A percentile compares a stretch with the other conserved stretches of the same genome.
Conservation (phyloP, 2,797 vertebrate genomes). For the Poeciliopsis infans region DNA sequence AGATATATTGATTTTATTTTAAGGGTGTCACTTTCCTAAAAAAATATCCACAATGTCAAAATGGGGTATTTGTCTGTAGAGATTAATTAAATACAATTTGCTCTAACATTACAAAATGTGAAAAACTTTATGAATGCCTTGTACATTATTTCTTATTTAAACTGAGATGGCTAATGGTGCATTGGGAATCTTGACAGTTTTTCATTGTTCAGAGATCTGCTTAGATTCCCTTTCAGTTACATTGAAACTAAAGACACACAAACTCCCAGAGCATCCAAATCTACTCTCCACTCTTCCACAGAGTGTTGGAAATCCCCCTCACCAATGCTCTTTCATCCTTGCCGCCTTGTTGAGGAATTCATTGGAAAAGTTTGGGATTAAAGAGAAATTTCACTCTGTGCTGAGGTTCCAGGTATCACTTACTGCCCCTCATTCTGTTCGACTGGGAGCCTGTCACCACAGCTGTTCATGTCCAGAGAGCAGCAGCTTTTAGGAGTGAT, state of each 20-base stretch:
- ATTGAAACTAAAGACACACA: background rate
- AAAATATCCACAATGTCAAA: too few species aligned
- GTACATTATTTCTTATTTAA: background rate
- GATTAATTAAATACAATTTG: too few species aligned
- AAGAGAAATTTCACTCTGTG: slow-evolving; percentile 6
- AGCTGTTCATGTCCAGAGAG: slow-evolving; percentile 31
- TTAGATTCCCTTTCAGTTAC: background rate
- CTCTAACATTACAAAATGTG: too few species aligned
- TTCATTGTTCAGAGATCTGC: background rate
- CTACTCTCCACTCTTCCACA: background rate
- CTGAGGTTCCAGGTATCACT: slow-evolving; percentile 26
- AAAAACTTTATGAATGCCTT: too few species aligned
- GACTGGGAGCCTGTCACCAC: slow-evolving; percentile 17
- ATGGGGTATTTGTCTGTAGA: too few species aligned
- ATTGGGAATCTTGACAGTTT: background rate
- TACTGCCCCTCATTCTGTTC: slow-evolving; percentile 18
- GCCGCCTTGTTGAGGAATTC: slow-evolving; percentile 8
- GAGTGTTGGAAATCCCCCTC: background rate
- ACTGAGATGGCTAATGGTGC: background rate
- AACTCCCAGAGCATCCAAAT: background rate
- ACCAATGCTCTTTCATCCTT: slow-evolving; percentile 31
- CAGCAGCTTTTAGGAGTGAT: slow-evolving; percentile 25
- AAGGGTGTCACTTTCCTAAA: too few species aligned
- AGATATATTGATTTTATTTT: too few species aligned
- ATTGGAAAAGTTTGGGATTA: slow-evolving; percentile 8